A percentile compares a stretch with the other conserved stretches of the same genome.
Conservation (phyloP, 1,140 invertebrate species). For the Trachelipus rathkii region DNA sequence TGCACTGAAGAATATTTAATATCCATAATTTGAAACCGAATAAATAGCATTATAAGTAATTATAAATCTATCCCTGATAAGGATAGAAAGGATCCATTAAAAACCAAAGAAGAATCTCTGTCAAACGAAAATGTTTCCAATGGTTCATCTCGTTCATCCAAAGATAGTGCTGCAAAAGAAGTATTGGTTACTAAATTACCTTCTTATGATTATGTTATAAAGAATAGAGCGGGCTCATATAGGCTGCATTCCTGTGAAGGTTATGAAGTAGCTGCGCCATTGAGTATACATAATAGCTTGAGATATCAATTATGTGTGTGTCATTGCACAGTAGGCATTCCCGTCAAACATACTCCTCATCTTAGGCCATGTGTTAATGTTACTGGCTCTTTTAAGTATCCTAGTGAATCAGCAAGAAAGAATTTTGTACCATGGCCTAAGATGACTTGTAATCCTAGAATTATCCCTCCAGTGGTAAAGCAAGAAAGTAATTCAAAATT, state of each 20-base stretch:
- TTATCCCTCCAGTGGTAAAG: background rate
- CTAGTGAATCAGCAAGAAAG: background rate
- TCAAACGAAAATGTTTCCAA: background rate
- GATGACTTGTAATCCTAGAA: background rate
- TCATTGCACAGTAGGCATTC: background rate
- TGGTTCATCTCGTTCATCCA: background rate
- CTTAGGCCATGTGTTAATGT: background rate
- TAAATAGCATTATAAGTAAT: background rate
- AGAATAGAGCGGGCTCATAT: too few relatives aligned
- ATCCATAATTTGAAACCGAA: conserved; percentile 23
- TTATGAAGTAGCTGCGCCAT: background rate
- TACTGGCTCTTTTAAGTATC: background rate
- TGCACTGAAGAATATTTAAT: conserved; percentile 22
- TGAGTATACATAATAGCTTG: conserved; percentile 1
- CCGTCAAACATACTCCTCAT: background rate
- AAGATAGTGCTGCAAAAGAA: background rate
- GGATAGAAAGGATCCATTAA: background rate
- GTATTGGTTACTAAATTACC: too few relatives aligned
- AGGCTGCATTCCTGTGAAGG: too few relatives aligned
- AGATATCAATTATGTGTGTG: background rate
- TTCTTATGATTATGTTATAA: too few relatives aligned
- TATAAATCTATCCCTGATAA: background rate
- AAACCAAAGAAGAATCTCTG: background rate
- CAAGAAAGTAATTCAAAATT: background rate
- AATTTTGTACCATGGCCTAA: background rate